Conservation (phyloP, 2,797 vertebrate species). For the Melanogrammus aeglefinus region DNA sequence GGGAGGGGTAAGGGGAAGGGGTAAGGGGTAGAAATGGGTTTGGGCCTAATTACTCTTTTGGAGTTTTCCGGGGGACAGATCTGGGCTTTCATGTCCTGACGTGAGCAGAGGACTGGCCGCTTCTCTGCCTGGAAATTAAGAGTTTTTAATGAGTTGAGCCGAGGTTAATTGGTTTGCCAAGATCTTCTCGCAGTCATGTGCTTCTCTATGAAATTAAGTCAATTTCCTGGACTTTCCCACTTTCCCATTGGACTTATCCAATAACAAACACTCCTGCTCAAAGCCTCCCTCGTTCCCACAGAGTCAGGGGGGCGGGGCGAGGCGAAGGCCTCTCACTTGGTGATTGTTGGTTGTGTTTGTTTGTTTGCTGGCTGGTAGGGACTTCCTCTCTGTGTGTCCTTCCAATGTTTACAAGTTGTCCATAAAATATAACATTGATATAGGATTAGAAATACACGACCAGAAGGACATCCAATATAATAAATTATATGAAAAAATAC, state of each 20-base stretch:
- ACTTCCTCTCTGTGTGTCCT: slow-evolving; percentile 10
- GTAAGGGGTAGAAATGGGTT: no score
- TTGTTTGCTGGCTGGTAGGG: slow-evolving; percentile 37
- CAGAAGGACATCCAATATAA: neutral
- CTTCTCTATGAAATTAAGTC: slow-evolving; percentile 77
- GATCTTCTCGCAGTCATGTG: slow-evolving; percentile 74
- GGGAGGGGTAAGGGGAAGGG: no score
- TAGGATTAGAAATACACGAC: no score
- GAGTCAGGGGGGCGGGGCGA: slow-evolving; percentile 21
- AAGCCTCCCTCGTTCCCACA: slow-evolving; percentile 65
- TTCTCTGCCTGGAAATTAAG: slow-evolving; percentile 75
- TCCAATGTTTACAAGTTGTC: slow-evolving; percentile 5
- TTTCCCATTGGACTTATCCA: slow-evolving; percentile 78
- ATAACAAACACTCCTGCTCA: slow-evolving; percentile 79
- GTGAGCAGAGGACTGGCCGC: slow-evolving; percentile 74
- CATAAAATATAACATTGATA: neutral
- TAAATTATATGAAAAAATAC: neutral
- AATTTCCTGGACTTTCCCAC: slow-evolving; percentile 76
- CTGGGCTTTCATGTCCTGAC: slow-evolving; percentile 76
- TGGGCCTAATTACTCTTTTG: slow-evolving; percentile 77
- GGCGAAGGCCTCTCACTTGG: neutral
- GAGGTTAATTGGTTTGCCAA: slow-evolving; percentile 81
- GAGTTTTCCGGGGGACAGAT: slow-evolving; percentile 78
- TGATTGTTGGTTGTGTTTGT: slow-evolving; percentile 42
- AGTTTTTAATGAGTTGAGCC: slow-evolving; percentile 80